Percentiles rank a stretch among this genome's conserved stretches.
Conservation (phyloP, 2,113 vertebrate genomes). For the Eidolon helvum region DNA sequence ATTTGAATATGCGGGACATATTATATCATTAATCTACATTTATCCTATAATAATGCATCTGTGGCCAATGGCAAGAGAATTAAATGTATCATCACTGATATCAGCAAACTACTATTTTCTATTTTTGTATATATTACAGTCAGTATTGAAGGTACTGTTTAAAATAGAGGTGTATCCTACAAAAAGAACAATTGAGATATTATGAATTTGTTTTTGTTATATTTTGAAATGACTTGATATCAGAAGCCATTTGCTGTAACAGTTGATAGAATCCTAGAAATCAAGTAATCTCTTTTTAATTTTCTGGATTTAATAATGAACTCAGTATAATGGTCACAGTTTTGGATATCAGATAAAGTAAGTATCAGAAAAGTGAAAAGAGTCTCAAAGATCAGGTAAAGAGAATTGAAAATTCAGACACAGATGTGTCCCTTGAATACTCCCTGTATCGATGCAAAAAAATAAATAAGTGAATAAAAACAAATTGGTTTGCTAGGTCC, state of each 20-base stretch:
- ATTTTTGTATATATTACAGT: constrained; percentile 59
- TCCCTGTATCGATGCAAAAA: not conserved
- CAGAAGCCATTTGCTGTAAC: not conserved
- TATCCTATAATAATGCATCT: constrained; percentile 74
- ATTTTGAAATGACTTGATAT: not conserved
- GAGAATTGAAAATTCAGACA: not conserved
- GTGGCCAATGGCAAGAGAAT: constrained; percentile 34
- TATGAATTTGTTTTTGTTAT: constrained; percentile 6
- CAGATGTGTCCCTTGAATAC: not conserved
- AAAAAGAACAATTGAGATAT: constrained; percentile 29
- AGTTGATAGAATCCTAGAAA: not conserved
- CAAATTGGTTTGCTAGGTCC: not conserved
- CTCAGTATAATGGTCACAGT: not conserved
- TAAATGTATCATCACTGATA: constrained; percentile 58
- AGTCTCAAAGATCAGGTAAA: not conserved
- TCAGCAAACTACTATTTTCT: constrained; percentile 78
- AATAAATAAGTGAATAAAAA: not conserved
- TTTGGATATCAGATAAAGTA: not conserved
- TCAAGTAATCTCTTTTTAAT: not conserved
- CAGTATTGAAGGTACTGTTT: constrained; percentile 77
- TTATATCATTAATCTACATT: constrained; percentile 72
- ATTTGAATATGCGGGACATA: constrained; percentile 76
- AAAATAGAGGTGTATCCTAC: constrained; percentile 18
- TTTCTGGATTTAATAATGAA: constrained; percentile 18
- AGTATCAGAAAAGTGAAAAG: not conserved